Base-by-base conservation (phyloP, 2,797 vertebrate species). In the Pyrrhura leucotis region DNA sequence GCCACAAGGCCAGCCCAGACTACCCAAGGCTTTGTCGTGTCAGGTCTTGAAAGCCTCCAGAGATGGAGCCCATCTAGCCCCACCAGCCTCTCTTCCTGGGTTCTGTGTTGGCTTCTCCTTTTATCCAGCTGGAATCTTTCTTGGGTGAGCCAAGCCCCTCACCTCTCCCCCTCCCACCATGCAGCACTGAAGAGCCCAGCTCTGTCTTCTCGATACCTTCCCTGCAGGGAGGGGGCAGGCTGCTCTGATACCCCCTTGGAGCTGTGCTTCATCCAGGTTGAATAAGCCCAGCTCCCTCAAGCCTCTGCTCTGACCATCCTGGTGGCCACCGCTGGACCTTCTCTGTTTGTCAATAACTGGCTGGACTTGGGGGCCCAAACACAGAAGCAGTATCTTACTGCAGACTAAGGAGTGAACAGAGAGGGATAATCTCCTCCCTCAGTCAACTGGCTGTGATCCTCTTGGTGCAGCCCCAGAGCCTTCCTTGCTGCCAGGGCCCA, bases 201-300 rank as follows among this genome's bases (percentile, higher is more conserved):
- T 85, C 79, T 5, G 2, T 28, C 73, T 56, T 65, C 6, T 39
- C 1, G 1, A 39, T 16, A 12, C 3, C 17, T 23, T 61, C 14
- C 39, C 47, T 40, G 5, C 4, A 78, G 42, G 35, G n/a, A 58
- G 61, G 11, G 13, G n/a, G 12, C 58, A 62, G 68, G 50, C 39
- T 88, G 37, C 68, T 42, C 0, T 20, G 23, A 56, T 12, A 77
- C 42, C 6, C 10, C 14, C 5, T 14, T 29, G 42, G 21, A 47
- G 9, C 8, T 12, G 5, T 14, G 42, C 61, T 47, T 47, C 47
- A 19, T 2, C 33, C 0, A 4, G 44, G 44, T 0, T 68, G 37
- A 65, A 51, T 18, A 51, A n/a, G 23, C 12, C 40, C 61, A 90
- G 48, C 58, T 65, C 33, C 48, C 67, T 61, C 66, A 44, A 33